Conservation (phyloP, 2,113 vertebrate species). For the Ochotona princeps region DNA sequence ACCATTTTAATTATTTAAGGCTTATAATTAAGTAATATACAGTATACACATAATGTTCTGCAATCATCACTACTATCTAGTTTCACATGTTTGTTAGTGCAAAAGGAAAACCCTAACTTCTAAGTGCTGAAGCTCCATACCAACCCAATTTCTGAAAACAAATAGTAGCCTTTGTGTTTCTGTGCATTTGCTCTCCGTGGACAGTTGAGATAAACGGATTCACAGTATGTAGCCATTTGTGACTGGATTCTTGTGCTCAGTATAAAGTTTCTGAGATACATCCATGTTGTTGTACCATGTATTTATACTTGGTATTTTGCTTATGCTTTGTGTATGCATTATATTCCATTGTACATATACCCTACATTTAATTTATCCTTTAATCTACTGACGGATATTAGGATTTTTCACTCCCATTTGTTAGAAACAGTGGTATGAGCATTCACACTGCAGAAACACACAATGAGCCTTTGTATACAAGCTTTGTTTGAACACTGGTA, state of each 20-base stretch:
- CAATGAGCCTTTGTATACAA: background rate
- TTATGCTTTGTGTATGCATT: background rate
- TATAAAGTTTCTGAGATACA: background rate
- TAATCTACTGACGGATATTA: background rate
- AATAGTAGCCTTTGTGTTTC: background rate
- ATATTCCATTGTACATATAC: background rate
- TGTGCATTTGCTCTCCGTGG: background rate
- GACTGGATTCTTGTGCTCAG: background rate
- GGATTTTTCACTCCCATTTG: background rate
- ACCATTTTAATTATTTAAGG: conserved; percentile 3
- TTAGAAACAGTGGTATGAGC: background rate
- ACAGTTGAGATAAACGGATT: background rate
- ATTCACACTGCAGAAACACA: too few species aligned
- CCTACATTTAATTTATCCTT: background rate
- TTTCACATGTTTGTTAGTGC: background rate
- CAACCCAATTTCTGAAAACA: background rate
- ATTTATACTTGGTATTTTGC: background rate
- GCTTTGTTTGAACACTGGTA: background rate
- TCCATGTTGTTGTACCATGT: background rate
- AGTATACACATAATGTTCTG: background rate
- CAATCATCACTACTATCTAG: background rate
- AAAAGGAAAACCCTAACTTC: background rate
- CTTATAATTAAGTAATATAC: background rate
- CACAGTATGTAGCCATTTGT: background rate
- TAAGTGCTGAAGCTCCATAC: background rate